Evolutionary conservation across 2,888 invertebrate genomes (phyloP), one percentile per base, ranked within the genome.

Genomic region (Drosophila maculinotata): DNA sequence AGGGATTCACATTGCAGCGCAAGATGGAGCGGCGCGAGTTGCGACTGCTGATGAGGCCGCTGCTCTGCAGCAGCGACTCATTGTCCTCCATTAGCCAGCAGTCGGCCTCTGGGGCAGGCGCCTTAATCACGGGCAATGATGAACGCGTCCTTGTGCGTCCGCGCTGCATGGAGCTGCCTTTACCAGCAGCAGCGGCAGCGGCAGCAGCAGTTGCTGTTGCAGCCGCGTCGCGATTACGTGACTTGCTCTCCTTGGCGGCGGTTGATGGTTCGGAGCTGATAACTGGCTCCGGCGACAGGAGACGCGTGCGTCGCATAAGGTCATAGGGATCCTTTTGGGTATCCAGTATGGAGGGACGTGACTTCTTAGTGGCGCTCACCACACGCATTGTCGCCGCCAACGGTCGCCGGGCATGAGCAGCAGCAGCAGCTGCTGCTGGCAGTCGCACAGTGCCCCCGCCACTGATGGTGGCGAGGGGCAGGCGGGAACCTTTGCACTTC

Each of bases 1-100:
- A 97, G 2, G 97, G 96, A 91, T 96, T 97, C 35, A 97, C 95
- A 90, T 95, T 94, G 92, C 96, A 97, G 80, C 96, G 95, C 36
- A 97, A 92, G 72, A 97, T 97, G 14, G 96, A 96, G 73, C 94
- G 94, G 39, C 95, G 90, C n/a, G 57, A 41, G 26, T 25, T 30
- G 48, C 45, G 10, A 15, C 48, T 53, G 28, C 33, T 51, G 48
- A 52, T 67, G 17, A 77, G 39, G 30, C 77, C 68, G 69, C 79
- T 79, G 64, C 72, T 60, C 39, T 71, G 72, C n/a, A 73, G 62
- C 48, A 77, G 64, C 3, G 78, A 67, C 49, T 83, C 85, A 42
- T 74, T 84, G 90, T 76, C 89, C 66, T 90, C 90, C 42, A 85
- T 82, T 9, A 90, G 80, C 90, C 90, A 90, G 47, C 87, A 87